Base-by-base conservation (phyloP, 2,797 vertebrate species). In the Paedocypris micromegethes region DNA sequence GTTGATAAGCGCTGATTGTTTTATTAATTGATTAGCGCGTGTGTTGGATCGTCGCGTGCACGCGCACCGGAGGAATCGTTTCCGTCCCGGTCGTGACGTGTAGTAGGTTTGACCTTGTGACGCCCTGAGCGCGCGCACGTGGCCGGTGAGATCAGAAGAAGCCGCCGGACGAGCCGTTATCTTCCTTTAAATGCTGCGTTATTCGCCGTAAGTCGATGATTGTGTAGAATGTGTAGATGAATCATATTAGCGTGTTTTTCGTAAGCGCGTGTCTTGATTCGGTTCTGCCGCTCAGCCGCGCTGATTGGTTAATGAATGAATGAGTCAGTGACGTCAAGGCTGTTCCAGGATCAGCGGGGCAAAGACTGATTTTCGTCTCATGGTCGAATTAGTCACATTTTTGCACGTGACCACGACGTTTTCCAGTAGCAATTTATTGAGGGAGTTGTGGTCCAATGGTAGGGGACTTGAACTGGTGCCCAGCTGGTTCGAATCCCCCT, bases 31-130 rank as follows among this genome's bases (percentile, higher is more conserved):
- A 23, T 23, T 23, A 23, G 23, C 23, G 23, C 23, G 23, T 23
- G 23, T 23, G 23, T 23, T 23, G 23, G 23, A 23, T 23, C 23
- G 37, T 49, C 48, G 50, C 7, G 5, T 39, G 3, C 53, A 38
- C 40, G 5, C 40, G 63, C 73, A 77, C 77, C 76, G 6, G 5
- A 51, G 48, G 68, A 46, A 41, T 46, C 61, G 51, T 71, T 79
- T 79, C 66, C 72, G 79, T 82, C 74, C 83, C 76, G 77, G 81
- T 77, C 77, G 66, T 68, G 65, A 77, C 69, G 78, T 50, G 48
- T 45, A 48, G 50, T 47, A 75, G 42, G 9, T 83, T 78, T 91
- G 89, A 91, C 90, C 90, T 91, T 91, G 90, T 89, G 86, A 86
- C 78, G 84, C 80, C 86, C 85, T 57, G 63, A 58, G 54, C 64